Percentiles rank a stretch among this genome's conserved stretches.
phyloP scores from a whole-genome alignment of 2,888 invertebrate genomes.

The Pristionchus mayeri region DNA sequence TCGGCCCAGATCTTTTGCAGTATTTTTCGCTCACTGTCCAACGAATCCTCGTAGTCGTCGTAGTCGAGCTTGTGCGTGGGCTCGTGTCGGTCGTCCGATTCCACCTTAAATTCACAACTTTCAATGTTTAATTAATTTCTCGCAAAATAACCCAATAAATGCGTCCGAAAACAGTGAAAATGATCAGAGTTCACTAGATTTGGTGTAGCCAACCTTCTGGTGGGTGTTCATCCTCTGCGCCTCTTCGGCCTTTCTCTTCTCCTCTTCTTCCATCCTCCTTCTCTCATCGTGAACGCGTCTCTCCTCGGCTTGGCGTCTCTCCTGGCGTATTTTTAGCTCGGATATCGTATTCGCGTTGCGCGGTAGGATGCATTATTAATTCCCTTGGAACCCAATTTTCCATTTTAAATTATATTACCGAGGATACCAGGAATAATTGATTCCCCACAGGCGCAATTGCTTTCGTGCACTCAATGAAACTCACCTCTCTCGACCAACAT shows the following conservation, averaged over 20 bases:
- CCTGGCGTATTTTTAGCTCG: too few species aligned
- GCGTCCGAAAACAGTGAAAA: too few species aligned
- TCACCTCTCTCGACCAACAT: too few species aligned
- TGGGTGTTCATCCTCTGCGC: slow-evolving; percentile 13
- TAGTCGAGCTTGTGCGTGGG: slow-evolving; percentile 30
- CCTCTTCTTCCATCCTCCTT: neutral
- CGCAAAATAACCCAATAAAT: neutral
- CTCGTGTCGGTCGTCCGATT: neutral
- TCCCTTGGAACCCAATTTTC: too few species aligned
- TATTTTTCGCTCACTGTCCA: slow-evolving; percentile 4
- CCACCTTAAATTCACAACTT: neutral
- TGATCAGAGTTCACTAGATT: too few species aligned
- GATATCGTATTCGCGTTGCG: too few species aligned
- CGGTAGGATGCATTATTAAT: too few species aligned
- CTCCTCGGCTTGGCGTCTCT: neutral
- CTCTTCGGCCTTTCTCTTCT: slow-evolving; percentile 7
- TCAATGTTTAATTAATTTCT: neutral
- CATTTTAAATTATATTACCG: too few species aligned
- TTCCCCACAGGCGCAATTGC: too few species aligned
- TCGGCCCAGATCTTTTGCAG: slow-evolving; percentile 62
- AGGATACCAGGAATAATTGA: too few species aligned
- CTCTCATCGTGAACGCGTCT: neutral
- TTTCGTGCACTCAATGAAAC: too few species aligned
- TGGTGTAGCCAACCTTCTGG: neutral
- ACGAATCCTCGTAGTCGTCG: slow-evolving; percentile 20